These are phyloP conservation scores for Agrypnia vestita DNA, from an alignment of 1,140 invertebrate genomes.

Conservation along the genomic window DNA sequence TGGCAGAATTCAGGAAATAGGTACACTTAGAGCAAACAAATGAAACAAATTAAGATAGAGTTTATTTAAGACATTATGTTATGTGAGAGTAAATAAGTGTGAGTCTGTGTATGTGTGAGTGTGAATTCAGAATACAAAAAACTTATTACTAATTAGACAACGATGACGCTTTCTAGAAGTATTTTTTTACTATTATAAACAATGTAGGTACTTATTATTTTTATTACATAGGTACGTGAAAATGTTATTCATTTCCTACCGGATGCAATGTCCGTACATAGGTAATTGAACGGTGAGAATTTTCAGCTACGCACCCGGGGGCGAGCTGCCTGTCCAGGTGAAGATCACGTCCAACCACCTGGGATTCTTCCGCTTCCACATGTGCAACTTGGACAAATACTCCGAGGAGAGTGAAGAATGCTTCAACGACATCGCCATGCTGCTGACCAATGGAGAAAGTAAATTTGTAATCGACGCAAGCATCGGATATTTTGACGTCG, in stretches of 20 bases:
- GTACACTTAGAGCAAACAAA: too few relatives aligned
- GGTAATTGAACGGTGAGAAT: neutral
- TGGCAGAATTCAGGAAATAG: too few relatives aligned
- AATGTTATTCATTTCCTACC: too few relatives aligned
- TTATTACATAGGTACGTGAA: too few relatives aligned
- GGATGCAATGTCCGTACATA: neutral
- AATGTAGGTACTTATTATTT: neutral
- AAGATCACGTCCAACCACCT: conserved; percentile 69
- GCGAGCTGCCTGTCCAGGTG: conserved; percentile 64
- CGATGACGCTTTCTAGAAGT: too few relatives aligned
- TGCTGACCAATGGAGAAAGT: conserved; percentile 64
- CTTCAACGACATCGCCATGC: conserved; percentile 67
- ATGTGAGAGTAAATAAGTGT: too few relatives aligned
- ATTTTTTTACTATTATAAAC: too few relatives aligned
- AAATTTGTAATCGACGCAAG: conserved; percentile 50
- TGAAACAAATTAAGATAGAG: too few relatives aligned
- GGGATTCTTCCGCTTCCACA: conserved; percentile 72
- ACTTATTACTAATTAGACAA: too few relatives aligned
- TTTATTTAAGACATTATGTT: too few relatives aligned
- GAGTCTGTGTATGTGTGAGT: too few relatives aligned
- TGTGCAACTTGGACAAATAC: conserved; percentile 67
- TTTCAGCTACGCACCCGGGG: conserved; percentile 62
- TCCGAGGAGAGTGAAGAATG: conserved; percentile 72
- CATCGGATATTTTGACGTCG: conserved; percentile 40
- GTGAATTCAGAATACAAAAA: too few relatives aligned